Evolutionary conservation across 1,140 invertebrate species (phyloP).

Genomic region (Drosophila leontia): DNA sequence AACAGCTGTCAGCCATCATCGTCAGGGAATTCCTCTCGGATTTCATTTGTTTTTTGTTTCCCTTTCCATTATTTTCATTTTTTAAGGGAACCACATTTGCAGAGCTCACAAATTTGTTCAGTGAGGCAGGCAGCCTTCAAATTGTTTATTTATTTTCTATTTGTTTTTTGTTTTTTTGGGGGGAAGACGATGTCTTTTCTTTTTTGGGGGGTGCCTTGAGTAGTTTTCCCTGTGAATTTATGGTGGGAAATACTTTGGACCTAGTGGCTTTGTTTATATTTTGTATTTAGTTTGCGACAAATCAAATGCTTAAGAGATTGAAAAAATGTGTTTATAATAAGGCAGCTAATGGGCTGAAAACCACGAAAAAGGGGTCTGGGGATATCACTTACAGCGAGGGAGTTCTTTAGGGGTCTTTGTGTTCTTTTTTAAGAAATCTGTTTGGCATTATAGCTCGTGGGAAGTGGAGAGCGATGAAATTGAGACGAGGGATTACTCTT

Average conservation of each 20-base stretch:
- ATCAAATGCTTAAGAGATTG: conserved; percentile 55
- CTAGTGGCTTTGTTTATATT: conserved; percentile 66
- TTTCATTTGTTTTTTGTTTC: conserved; percentile 29
- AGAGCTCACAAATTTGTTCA: conserved; percentile 74
- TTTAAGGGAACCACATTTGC: conserved; percentile 51
- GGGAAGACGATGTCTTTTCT: neutral
- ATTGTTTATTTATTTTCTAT: conserved; percentile 49
- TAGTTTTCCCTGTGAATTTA: conserved; percentile 64
- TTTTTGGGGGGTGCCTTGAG: conserved; percentile 39
- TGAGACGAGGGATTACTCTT: neutral
- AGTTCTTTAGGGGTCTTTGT: conserved; percentile 5
- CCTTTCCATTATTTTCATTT: conserved; percentile 19
- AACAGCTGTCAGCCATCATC: conserved; percentile 19
- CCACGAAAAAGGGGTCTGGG: conserved; percentile 61
- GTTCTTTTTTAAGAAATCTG: neutral
- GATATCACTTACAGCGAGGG: conserved; percentile 55
- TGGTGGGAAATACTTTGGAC: conserved; percentile 65
- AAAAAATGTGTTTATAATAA: conserved; percentile 76
- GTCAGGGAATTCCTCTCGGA: conserved; percentile 25
- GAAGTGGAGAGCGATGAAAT: conserved; percentile 8
- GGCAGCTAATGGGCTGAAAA: conserved; percentile 61
- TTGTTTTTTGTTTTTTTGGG: conserved; percentile 17
- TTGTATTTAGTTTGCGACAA: conserved; percentile 53
- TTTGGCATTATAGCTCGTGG: conserved; percentile 30
- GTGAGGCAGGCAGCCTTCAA: conserved; percentile 59